These are phyloP conservation scores for Microplitis mediator DNA, from an alignment of 1,140 invertebrate species.

Conservation along the genomic window DNA sequence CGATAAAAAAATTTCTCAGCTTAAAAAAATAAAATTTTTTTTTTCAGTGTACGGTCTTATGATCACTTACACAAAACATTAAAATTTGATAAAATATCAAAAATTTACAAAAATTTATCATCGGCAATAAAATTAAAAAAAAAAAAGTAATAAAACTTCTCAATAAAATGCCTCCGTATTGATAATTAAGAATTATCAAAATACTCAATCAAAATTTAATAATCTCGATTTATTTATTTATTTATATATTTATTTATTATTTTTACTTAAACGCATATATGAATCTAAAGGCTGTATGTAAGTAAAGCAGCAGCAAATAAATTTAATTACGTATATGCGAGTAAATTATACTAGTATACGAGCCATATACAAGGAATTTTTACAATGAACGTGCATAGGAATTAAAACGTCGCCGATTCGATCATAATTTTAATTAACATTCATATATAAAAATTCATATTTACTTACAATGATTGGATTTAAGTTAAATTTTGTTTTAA, in stretches of 20 bases:
- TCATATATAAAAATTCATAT: not conserved
- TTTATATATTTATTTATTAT: conserved; percentile 18
- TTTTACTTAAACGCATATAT: conserved; percentile 13
- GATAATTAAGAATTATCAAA: conserved; percentile 27
- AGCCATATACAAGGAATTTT: conserved; percentile 47
- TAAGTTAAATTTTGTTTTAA: not conserved
- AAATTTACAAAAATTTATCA: not conserved
- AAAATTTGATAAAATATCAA: not conserved
- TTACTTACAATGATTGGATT: not conserved
- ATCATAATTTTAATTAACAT: not conserved
- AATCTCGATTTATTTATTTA: conserved; percentile 16
- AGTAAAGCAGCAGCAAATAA: conserved; percentile 45
- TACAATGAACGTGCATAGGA: conserved; percentile 14
- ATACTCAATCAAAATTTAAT: not conserved
- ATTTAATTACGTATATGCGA: conserved; percentile 25
- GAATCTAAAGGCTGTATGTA: conserved; percentile 53
- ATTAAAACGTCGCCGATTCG: conserved; percentile 15
- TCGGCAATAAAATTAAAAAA: not conserved
- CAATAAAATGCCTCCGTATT: conserved; percentile 19
- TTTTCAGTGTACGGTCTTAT: not conserved
- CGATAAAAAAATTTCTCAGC: too few species aligned
- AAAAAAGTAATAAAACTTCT: conserved; percentile 9
- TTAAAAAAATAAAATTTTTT: not conserved
- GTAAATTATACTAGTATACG: conserved; percentile 21
- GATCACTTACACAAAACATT: not conserved